These are phyloP conservation scores for Acromyrmex echinatior DNA, from an alignment of 1,140 invertebrate genomes.

Conservation along the genomic window DNA sequence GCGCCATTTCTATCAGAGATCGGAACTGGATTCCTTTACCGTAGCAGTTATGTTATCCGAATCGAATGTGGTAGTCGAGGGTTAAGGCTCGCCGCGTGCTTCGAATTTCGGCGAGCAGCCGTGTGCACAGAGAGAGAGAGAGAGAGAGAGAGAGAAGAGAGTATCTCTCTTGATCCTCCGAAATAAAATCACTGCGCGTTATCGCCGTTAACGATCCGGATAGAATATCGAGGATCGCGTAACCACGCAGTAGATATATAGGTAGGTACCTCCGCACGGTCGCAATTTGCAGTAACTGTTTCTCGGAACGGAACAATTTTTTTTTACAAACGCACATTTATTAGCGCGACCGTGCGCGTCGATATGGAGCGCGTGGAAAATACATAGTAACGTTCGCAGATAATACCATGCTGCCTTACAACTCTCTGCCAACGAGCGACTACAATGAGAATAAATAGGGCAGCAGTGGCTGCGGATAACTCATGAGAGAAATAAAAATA, in stretches of 20 bases:
- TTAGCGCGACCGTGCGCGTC: conserved; percentile 59
- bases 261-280: conserved; percentile 30
- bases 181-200: conserved; percentile 61
- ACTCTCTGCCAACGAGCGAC: conserved; percentile 41
- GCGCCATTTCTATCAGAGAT: conserved; percentile 29
- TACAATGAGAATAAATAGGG: conserved; percentile 50
- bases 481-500: conserved; percentile 63
- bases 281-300: conserved; percentile 62
- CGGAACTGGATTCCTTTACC: background rate
- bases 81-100: conserved; percentile 68
- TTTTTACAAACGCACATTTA: conserved; percentile 54
- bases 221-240: conserved; percentile 63
- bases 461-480: conserved; percentile 41
- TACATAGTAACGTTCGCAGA: background rate
- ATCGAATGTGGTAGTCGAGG: conserved; percentile 40
- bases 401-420: conserved; percentile 19
- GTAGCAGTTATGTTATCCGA: conserved; percentile 28
- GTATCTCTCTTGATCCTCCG: conserved; percentile 44
- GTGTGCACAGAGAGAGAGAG: background rate
- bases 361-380: conserved; percentile 37
- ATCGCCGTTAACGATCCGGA: conserved; percentile 63
- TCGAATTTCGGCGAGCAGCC: conserved; percentile 62
- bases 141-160: background rate
- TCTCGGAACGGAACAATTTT: conserved; percentile 50
- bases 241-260: conserved; percentile 35